Evolutionary conservation across 2,888 invertebrate genomes (phyloP), one percentile per base, ranked within the genome.

Genomic region (Elegia similella): DNA sequence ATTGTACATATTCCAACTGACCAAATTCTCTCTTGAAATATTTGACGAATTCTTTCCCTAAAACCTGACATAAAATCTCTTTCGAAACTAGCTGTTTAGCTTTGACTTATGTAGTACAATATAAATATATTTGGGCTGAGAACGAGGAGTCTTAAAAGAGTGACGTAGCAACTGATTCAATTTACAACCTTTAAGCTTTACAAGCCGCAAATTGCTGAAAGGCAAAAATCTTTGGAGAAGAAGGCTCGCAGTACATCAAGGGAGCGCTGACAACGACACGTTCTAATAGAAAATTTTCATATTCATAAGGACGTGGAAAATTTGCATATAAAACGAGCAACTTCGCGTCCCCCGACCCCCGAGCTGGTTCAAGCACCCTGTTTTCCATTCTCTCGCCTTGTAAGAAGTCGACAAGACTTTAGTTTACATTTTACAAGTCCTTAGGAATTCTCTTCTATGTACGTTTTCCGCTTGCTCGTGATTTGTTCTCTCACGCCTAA

Each of bases 281-380:
- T 87, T 86, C 87, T 91, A 88, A 90, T 90, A 90, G 89, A 90
- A 90, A 90, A 90, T 90, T 90, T 90, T 91, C 90, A 91, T 90
- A 90, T 91, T 91, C 90, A 90, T 91, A 90, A 90, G 88, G 84
- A 86, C 85, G 86, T 84, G 76, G 78, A 72, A 78, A 82, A 91
- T 91, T 90, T 88, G 84, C 90, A 90, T 90, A 89, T 86, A 91
- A 90, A 91, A 90, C 90, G 89, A 89, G 88, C 86, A 84, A 82
- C 82, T 82, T 82, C 77, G 78, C 78, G 75, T 71, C 76, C 73
- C 78, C 70, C 72, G 64, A 67, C 68, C 70, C 71, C 70, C 72
- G 73, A 70, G 75, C 71, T 70, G 75, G 76, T 74, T 82, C 78
- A 78, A 82, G 78, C 73, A 78, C 82, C 81, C 78, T 82, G 83